Base-by-base conservation (phyloP, 2,888 invertebrate species). In the Ryuthela nishihirai region DNA sequence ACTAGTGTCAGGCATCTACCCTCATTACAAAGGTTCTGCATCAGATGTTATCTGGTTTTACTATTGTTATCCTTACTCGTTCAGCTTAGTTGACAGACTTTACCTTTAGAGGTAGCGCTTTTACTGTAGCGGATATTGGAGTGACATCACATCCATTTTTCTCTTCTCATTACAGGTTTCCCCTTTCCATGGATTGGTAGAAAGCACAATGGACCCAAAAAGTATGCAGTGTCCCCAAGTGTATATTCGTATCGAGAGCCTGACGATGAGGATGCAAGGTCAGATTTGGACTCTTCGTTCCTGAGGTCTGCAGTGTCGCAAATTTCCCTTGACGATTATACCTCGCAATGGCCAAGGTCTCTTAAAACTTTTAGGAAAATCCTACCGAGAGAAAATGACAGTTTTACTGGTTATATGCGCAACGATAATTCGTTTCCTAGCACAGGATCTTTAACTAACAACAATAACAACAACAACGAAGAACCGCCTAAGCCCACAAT, bases 111-210 rank as follows among this genome's bases (percentile, higher is more conserved):
- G n/a, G n/a, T n/a, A n/a, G n/a, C n/a, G n/a, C n/a, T n/a, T n/a
- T n/a, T n/a, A n/a, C n/a, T 47, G 47, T 46, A 48, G 42, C 29
- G 35, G 18, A 39, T 54, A 48, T 55, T 55, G 48, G 55, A n/a
- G 44, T 40, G 25, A 41, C 34, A 44, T 58, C 56, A 52, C 56
- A 46, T 44, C 23, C 44, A 53, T 55, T 62, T 35, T 43, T 46
- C 52, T 60, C 32, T 50, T 40, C 26, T 21, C 46, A 25, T 24
- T 29, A 18, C 23, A 62, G 62, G 62, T 56, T 62, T 62, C 45
- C 56, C 56, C 44, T 56, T 62, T 62, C 62, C 56, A 52, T 49
- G 62, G 52, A 32, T 56, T 42, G 44, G 36, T 53, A 52, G 62
- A 56, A 62, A 62, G 49, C 56, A 62, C 44, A 56, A 38, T 20